Evolutionary conservation across 2,797 vertebrate genomes (phyloP).

Genomic region (Acipenser transmontanus): DNA sequence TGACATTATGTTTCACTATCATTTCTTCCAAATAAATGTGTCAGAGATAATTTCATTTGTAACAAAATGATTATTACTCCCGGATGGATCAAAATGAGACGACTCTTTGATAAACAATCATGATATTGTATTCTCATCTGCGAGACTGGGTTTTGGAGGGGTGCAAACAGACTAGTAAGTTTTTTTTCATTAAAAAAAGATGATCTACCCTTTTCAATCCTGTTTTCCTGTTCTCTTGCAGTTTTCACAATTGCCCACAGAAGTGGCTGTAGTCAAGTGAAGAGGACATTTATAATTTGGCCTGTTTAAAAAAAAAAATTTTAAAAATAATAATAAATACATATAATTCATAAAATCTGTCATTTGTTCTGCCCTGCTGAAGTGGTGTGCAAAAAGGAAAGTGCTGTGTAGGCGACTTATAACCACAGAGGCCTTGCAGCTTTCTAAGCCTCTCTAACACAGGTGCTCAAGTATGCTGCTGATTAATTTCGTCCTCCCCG

Average conservation of each 20-base stretch:
- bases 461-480: conserved; percentile 8
- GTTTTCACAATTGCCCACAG: conserved; percentile 22
- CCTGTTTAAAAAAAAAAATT: conserved; percentile 3
- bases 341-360: neutral
- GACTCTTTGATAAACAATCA: conserved; percentile 6
- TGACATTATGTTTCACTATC: neutral
- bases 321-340: neutral
- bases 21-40: conserved; percentile 4
- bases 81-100: neutral
- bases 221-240: conserved; percentile 20
- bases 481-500: neutral
- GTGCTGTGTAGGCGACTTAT: neutral
- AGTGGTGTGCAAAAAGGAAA: neutral
- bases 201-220: conserved; percentile 7
- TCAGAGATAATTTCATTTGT: conserved; percentile 8
- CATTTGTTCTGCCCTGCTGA: neutral
- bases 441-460: neutral
- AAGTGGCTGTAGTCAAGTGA: conserved; percentile 23
- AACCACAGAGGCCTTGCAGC: neutral
- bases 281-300: conserved; percentile 14
- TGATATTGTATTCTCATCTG: neutral
- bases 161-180: conserved; percentile 1
- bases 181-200: conserved; percentile 14
- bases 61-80: conserved; percentile 4
- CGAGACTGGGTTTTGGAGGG: neutral